Evolutionary conservation across 1,140 invertebrate species (phyloP).

Genomic region (Schlechtendalia chinensis): DNA sequence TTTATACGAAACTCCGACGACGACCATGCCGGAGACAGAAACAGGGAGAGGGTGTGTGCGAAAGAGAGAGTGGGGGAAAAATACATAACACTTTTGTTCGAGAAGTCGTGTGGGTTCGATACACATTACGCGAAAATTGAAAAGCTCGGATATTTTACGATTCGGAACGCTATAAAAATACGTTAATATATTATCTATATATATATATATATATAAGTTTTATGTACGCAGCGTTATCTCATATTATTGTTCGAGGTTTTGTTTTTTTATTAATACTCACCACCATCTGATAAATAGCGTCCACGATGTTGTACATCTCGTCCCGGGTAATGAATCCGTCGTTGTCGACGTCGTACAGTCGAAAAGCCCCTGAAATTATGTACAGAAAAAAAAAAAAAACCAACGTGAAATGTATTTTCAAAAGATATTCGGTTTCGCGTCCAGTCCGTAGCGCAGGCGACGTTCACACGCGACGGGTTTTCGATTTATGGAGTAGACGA

Average conservation of each 20-base stretch:
- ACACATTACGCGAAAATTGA: slow-evolving; percentile 14
- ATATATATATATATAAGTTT: neutral
- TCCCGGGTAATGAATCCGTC: slow-evolving; percentile 96
- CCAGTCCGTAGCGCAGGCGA: too few species aligned
- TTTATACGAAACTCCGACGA: neutral
- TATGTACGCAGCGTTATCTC: neutral
- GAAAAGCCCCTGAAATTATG: slow-evolving; percentile 90
- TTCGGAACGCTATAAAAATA: neutral
- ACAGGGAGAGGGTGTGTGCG: too few species aligned
- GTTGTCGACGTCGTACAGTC: slow-evolving; percentile 95
- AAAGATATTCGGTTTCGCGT: too few species aligned
- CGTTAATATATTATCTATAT: neutral
- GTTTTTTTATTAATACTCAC: slow-evolving; percentile 63
- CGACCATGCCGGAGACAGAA: neutral
- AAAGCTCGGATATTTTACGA: slow-evolving; percentile 17
- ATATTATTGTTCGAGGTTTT: too few species aligned
- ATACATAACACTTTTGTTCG: neutral
- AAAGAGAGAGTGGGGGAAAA: neutral
- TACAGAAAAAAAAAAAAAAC: slow-evolving; percentile 50
- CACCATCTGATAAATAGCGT: slow-evolving; percentile 99
- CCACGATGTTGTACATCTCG: slow-evolving; percentile 98
- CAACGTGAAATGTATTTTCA: too few species aligned
- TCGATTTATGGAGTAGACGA: neutral
- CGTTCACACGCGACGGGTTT: too few species aligned
- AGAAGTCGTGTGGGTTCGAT: neutral